These are phyloP conservation scores for Dissostichus mawsoni DNA, from an alignment of 2,113 vertebrate genomes.

Conservation along the genomic window DNA sequence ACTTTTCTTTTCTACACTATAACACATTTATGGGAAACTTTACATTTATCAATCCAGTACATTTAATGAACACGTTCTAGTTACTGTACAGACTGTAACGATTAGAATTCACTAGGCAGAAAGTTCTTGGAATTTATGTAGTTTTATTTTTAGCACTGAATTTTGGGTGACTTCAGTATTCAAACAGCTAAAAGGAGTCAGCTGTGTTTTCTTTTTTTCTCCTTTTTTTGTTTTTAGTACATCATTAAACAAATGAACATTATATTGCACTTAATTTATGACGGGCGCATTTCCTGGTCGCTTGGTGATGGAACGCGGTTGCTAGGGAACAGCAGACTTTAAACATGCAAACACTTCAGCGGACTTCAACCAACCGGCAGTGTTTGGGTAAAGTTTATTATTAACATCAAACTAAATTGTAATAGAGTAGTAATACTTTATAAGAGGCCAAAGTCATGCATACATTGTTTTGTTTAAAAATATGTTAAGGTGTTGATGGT, in stretches of 20 bases:
- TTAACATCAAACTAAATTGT: not conserved
- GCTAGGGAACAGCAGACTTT: not conserved
- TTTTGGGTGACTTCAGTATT: not conserved
- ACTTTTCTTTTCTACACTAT: no score
- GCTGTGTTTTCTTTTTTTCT: no score
- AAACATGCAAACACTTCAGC: not conserved
- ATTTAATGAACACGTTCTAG: not conserved
- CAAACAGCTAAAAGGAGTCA: not conserved
- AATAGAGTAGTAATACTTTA: not conserved
- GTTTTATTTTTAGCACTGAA: not conserved
- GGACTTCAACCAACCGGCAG: not conserved
- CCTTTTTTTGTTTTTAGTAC: no score
- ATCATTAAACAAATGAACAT: not conserved
- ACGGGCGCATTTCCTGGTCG: no score
- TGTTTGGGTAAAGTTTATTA: not conserved
- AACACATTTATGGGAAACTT: no score
- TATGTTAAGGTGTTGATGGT: no score
- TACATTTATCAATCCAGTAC: not conserved
- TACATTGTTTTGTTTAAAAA: no score
- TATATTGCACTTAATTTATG: not conserved
- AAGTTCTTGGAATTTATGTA: no score
- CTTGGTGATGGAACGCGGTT: constrained; percentile 3
- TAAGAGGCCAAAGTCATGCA: no score
- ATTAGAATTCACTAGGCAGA: no score
- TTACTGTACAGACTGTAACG: no score